phyloP scores from a whole-genome alignment of 2,113 vertebrate genomes.

The Notothenia rossii region DNA sequence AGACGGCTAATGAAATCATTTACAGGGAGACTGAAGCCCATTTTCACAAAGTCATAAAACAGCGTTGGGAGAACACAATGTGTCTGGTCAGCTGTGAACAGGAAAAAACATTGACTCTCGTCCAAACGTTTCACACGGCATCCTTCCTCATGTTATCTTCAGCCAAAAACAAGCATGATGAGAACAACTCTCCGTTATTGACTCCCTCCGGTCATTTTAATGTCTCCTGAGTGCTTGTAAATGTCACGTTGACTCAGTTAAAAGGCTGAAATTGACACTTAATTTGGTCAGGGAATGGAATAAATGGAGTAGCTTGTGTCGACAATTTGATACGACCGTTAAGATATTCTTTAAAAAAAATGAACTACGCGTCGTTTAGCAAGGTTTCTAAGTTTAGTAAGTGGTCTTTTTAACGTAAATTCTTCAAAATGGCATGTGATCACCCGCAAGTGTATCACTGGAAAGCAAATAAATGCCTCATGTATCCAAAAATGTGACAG shows the following conservation, averaged over 20 bases:
- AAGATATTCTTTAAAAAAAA: no score
- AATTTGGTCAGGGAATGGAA: not conserved
- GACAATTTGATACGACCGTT: not conserved
- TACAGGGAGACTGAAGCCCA: not conserved
- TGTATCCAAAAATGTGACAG: no score
- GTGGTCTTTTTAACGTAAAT: not conserved
- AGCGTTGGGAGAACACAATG: slow-evolving; percentile 47
- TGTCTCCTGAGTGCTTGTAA: not conserved
- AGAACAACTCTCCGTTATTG: no score
- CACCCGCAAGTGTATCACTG: no score
- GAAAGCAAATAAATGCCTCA: no score
- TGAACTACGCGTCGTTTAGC: not conserved
- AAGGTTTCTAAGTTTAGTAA: not conserved
- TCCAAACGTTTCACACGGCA: slow-evolving; percentile 52
- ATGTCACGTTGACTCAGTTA: not conserved
- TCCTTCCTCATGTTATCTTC: slow-evolving; percentile 44
- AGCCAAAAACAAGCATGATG: not conserved
- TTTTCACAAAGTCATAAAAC: slow-evolving; percentile 59
- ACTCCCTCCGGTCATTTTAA: not conserved
- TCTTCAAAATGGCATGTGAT: not conserved
- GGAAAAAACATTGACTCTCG: slow-evolving; percentile 54
- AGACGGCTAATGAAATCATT: slow-evolving; percentile 49
- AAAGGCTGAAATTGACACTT: not conserved
- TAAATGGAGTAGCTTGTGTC: no score
- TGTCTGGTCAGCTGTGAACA: slow-evolving; percentile 69